A percentile compares a stretch with the other conserved stretches of the same genome.
These are phyloP conservation scores for Parus major DNA, from an alignment of 2,113 vertebrate species.

Conservation along the genomic window DNA sequence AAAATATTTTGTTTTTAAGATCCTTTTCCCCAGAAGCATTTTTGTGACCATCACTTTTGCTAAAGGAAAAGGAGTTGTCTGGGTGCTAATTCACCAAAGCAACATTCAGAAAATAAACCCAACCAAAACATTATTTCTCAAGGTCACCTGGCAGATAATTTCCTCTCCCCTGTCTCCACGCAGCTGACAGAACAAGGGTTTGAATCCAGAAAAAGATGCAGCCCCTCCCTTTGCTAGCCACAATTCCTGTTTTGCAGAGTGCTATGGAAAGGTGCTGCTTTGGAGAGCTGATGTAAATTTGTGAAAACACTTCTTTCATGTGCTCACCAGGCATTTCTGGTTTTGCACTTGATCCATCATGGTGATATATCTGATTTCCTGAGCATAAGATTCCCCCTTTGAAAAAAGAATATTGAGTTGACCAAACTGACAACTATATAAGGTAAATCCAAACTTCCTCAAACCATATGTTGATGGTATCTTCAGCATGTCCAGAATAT, in stretches of 20 bases:
- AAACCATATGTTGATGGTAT: no score
- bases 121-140: not conserved
- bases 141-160: not conserved
- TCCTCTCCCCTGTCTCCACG: not conserved
- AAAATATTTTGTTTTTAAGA: not conserved
- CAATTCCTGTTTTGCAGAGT: not conserved
- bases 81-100: not conserved
- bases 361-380: fast-evolving
- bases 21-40: not conserved
- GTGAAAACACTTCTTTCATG: not conserved
- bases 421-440: not conserved
- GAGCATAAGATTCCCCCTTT: not conserved
- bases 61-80: not conserved
- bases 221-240: fast-evolving
- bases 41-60: not conserved
- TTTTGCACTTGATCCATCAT: not conserved
- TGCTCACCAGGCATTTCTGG: not conserved
- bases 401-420: not conserved
- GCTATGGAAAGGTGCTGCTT: not conserved
- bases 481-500: not conserved
- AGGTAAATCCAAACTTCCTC: not conserved
- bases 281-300: not conserved
- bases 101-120: not conserved
- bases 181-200: not conserved
- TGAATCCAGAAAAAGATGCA: not conserved